Evolutionary conservation across 2,888 invertebrate genomes (phyloP).

Genomic region (Zygothrica quintamaculata): DNA sequence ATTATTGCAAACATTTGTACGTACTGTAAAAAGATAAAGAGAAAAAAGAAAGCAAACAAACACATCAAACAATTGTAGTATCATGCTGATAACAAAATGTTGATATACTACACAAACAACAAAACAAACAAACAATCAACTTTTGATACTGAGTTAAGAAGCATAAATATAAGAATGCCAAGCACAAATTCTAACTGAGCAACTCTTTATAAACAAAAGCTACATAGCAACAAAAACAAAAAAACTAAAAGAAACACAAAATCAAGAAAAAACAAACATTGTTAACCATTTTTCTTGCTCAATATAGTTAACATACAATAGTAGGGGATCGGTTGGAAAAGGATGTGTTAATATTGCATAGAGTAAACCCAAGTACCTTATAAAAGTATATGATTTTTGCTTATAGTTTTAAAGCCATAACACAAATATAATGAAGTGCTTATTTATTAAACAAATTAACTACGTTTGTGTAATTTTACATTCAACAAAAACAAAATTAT

Average conservation of each 20-base stretch:
- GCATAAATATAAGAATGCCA: constrained; percentile 54
- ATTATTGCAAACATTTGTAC: constrained; percentile 53
- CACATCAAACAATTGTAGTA: constrained; percentile 62
- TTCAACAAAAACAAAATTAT: constrained; percentile 32
- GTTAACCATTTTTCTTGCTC: constrained; percentile 64
- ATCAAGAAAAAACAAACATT: constrained; percentile 41
- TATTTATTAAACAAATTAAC: constrained; percentile 53
- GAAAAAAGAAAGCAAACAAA: constrained; percentile 34
- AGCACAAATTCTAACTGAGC: constrained; percentile 56
- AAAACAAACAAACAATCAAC: constrained; percentile 34
- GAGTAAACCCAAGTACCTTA: constrained; percentile 77
- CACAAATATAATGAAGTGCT: constrained; percentile 45
- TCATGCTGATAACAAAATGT: constrained; percentile 46
- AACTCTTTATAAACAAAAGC: constrained; percentile 39
- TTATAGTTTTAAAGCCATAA: constrained; percentile 56
- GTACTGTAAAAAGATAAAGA: constrained; percentile 33
- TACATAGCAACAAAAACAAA: constrained; percentile 27
- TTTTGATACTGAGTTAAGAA: constrained; percentile 65
- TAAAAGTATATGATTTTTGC: constrained; percentile 72
- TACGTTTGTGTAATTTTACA: constrained; percentile 38
- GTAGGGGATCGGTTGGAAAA: constrained; percentile 28
- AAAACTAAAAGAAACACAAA: constrained; percentile 37
- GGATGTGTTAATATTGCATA: constrained; percentile 53
- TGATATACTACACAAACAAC: constrained; percentile 29
- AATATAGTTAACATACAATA: constrained; percentile 64